Base-by-base conservation (phyloP, 2,797 vertebrate species). In the Silurus aristotelis region DNA sequence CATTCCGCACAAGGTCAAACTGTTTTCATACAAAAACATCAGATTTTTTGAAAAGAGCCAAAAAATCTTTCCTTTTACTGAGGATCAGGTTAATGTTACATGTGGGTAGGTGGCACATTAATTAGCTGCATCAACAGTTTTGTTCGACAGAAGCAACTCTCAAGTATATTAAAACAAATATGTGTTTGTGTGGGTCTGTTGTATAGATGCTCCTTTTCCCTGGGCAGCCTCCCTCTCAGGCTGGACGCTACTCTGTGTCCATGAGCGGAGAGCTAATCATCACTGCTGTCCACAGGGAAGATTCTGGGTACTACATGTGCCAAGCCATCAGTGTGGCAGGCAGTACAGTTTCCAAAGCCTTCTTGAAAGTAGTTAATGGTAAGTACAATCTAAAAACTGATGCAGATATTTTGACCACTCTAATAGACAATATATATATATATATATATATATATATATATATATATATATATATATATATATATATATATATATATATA, bases 251-350 rank as follows among this genome's bases (percentile, higher is more conserved):
- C 90, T 95, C 96, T 0, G 98, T 99, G 31, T 97, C 97, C 85
- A 94, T 97, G 89, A 90, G 90, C 0, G 98, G 98, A 1, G 96
- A 98, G 83, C 94, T 99, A 92, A 96, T 94, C 90, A 97, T 99
- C 80, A 63, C 91, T 0, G 94, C 94, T 0, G 96, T 98, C 78
- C 97, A 95, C 88, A 92, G 91, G 0, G 91, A 94, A 1, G 98
- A 99, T n/a, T 96, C 97, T 0, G 98, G 98, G 0, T 96, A 95
- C 89, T 99, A 99, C 85, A 94, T 98, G 89, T 99, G 98, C 93
- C 98, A 99, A 93, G 98, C 98, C 89, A 96, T 99, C 93, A 99
- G 97, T 0, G 97, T 99, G 76, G 98, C 98, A 0, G 98, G 98
- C 87, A 99, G 98, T 25, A 88, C 97, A 84, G 85, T 98, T 91